Evolutionary conservation across 2,113 vertebrate species (phyloP).

Genomic region (Corythaixoides concolor): DNA sequence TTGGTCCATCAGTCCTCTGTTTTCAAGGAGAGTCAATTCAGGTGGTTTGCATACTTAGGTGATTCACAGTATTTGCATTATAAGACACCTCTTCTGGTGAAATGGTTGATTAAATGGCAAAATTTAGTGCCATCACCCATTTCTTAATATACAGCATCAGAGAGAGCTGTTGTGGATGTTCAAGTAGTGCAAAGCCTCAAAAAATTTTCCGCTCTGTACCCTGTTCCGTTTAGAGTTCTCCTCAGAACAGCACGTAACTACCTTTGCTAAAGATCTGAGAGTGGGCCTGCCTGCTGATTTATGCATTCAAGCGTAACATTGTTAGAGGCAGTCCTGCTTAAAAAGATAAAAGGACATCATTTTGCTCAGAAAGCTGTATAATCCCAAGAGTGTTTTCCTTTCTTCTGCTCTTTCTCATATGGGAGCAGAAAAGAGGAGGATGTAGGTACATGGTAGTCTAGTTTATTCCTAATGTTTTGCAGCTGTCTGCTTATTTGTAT

Average conservation of each 20-base stretch:
- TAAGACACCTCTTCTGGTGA: neutral
- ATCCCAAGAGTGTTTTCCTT: neutral
- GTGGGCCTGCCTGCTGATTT: neutral
- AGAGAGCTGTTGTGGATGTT: neutral
- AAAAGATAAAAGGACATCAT: neutral
- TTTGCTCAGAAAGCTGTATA: neutral
- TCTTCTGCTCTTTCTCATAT: neutral
- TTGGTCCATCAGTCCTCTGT: neutral
- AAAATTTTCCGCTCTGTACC: neutral
- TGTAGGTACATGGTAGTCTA: neutral
- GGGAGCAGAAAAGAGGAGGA: neutral
- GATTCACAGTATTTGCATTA: neutral
- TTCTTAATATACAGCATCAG: neutral
- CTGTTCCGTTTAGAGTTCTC: neutral
- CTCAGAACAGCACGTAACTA: neutral
- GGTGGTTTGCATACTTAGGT: neutral
- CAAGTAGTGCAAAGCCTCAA: neutral
- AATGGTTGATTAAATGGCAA: neutral
- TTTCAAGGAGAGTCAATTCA: neutral
- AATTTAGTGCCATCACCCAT: neutral
- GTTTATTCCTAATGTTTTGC: conserved; percentile 49
- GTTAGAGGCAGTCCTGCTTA: neutral
- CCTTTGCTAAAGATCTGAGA: neutral
- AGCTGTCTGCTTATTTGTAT: conserved; percentile 50
- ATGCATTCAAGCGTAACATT: neutral